Conservation (phyloP, 2,113 vertebrate species). For the Atrichornis clamosus region DNA sequence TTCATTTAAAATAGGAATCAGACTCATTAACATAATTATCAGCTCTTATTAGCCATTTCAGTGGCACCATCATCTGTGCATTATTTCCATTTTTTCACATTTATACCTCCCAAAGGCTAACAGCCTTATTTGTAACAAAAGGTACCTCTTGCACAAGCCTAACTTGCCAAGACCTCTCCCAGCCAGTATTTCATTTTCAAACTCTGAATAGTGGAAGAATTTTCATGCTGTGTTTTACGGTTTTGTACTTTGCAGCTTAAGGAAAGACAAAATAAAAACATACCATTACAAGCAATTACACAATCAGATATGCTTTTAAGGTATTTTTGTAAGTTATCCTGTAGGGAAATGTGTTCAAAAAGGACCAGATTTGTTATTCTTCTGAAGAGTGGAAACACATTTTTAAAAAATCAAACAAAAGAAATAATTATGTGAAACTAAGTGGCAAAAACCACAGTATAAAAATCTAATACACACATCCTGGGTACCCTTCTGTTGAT, state of each 20-base stretch:
- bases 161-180: background rate
- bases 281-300: background rate
- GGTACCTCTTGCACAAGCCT: background rate
- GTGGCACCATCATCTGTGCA: background rate
- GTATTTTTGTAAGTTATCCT: background rate
- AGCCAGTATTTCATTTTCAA: background rate
- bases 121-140: background rate
- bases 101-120: background rate
- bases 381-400: slow-evolving; percentile 1
- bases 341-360: background rate
- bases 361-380: slow-evolving; percentile 6
- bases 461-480: background rate
- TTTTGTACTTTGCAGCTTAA: background rate
- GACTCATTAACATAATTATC: background rate
- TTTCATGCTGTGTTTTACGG: background rate
- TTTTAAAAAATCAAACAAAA: slow-evolving; percentile 39
- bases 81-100: background rate
- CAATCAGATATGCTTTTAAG: background rate
- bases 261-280: slow-evolving; percentile 2
- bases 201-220: background rate
- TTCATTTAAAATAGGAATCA: background rate
- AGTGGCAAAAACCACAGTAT: background rate
- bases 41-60: background rate
- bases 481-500: background rate
- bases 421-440: slow-evolving; percentile 28